These are phyloP conservation scores for Nylanderia fulva DNA, from an alignment of 1,140 invertebrate species.

Conservation along the genomic window DNA sequence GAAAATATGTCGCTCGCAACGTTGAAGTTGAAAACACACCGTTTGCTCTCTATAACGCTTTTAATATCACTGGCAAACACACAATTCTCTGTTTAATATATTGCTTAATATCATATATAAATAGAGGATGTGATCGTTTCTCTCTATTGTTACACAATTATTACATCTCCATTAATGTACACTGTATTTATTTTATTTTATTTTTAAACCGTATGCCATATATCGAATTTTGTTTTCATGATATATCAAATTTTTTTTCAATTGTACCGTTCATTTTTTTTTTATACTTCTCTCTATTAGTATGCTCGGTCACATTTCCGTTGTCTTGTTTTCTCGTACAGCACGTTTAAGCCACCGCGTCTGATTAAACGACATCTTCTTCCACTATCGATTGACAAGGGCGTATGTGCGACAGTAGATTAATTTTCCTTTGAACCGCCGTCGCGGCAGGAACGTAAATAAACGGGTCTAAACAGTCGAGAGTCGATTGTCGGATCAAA, in stretches of 20 bases:
- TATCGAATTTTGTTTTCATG: background rate
- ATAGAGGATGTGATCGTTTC: background rate
- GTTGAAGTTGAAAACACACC: background rate
- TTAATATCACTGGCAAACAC: background rate
- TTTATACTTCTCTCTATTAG: background rate
- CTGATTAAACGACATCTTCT: conserved; percentile 58
- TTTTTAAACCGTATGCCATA: background rate
- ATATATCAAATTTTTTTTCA: background rate
- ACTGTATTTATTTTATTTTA: background rate
- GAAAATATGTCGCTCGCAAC: background rate
- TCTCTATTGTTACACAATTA: background rate
- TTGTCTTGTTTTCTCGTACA: background rate
- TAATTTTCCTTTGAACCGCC: conserved; percentile 42
- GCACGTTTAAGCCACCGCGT: background rate
- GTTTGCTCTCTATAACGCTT: background rate
- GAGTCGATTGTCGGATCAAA: conserved; percentile 17
- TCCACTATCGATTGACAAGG: conserved; percentile 44
- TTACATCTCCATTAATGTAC: conserved; percentile 8
- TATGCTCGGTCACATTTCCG: background rate
- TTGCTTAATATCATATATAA: background rate
- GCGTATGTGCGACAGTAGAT: conserved; percentile 25
- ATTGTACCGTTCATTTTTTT: background rate
- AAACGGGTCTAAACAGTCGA: conserved; percentile 27
- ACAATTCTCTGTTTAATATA: background rate
- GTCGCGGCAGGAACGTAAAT: conserved; percentile 13